Base-by-base conservation (phyloP, 92 coral and sea anemone genomes). In the Nematostella vectensis region DNA sequence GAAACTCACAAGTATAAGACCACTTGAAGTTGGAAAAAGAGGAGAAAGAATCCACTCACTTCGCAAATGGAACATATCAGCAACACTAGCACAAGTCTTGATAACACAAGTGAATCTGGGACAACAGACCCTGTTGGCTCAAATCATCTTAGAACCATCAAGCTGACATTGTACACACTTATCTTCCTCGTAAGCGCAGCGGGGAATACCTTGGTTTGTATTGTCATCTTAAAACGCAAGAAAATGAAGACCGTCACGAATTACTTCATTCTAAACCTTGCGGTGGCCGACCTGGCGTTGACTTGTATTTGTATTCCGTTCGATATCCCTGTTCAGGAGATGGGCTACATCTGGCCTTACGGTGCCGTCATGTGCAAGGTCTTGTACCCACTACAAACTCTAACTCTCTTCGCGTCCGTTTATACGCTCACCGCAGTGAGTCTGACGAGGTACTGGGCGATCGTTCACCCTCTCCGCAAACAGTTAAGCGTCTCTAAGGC, bases 401-500 rank as follows among this genome's bases (percentile, higher is more conserved):
- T 81, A 23, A 65, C 88, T 9, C 56, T 81, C 31, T 72, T 78
- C 44, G 95, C 80, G 1, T 85, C 95, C 6, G 68, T 82, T 38
- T 80, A 75, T 16, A 85, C 95, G 0, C 55, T 85, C 17, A 81
- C 77, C 54, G 85, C 75, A 3, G 87, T 79, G 4, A 68, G 80
- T 47, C 65, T 85, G 29, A 89, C 85, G 48, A 74, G 96, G 13
- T 85, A 68, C 61, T 77, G 89, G 89, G 96, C 89, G 28, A 87
- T 89, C 27, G 83, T 89, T 1, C 72, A 85, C 40, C 96, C 96
- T 11, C 62, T 84, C 1, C 66, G 62, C 49, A 65, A 59, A 48
- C 96, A 88, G 55, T 66, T 88, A 65, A 71, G 83, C 1, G 63
- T 67, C 27, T 53, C n/a, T 21, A 71, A 79, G n/a, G 78, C 88